phyloP scores from a whole-genome alignment of 2,888 invertebrate species.

The Augiades crinisus region DNA sequence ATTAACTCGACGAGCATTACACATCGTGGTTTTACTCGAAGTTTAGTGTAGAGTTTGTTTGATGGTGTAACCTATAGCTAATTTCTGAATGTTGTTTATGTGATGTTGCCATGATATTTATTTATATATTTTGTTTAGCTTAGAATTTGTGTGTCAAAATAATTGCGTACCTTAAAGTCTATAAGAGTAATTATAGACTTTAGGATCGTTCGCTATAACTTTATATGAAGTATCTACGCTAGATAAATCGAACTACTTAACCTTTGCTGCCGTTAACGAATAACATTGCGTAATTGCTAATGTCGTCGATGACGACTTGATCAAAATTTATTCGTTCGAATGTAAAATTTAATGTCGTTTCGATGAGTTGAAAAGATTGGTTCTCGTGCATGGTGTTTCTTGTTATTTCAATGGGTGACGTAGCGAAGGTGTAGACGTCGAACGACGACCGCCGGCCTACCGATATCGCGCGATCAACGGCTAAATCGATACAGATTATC shows the following conservation, averaged over 20 bases:
- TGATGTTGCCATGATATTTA: constrained; percentile 73
- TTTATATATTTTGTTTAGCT: constrained; percentile 54
- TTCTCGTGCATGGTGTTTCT: constrained; percentile 57
- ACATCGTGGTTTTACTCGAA: constrained; percentile 47
- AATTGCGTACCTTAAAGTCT: constrained; percentile 53
- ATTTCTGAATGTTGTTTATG: constrained; percentile 76
- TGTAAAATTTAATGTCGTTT: constrained; percentile 26
- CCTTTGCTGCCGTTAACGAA: constrained; percentile 34
- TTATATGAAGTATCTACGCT: constrained; percentile 39
- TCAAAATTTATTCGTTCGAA: constrained; percentile 2
- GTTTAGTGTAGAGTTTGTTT: constrained; percentile 73
- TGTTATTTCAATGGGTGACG: constrained; percentile 47
- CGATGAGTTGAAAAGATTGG: constrained; percentile 39
- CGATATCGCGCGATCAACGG: not conserved
- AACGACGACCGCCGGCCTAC: constrained; percentile 34
- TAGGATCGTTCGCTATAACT: constrained; percentile 43
- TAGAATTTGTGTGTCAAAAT: constrained; percentile 65
- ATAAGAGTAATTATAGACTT: constrained; percentile 51
- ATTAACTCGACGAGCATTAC: constrained; percentile 30
- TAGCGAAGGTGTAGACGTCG: constrained; percentile 44
- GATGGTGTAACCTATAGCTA: constrained; percentile 75
- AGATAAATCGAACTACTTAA: constrained; percentile 34
- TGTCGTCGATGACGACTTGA: constrained; percentile 24
- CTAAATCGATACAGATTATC: not conserved
- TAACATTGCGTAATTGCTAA: constrained; percentile 31